Evolutionary conservation across 2,113 vertebrate species (phyloP).

Genomic region (Psettodes erumei): DNA sequence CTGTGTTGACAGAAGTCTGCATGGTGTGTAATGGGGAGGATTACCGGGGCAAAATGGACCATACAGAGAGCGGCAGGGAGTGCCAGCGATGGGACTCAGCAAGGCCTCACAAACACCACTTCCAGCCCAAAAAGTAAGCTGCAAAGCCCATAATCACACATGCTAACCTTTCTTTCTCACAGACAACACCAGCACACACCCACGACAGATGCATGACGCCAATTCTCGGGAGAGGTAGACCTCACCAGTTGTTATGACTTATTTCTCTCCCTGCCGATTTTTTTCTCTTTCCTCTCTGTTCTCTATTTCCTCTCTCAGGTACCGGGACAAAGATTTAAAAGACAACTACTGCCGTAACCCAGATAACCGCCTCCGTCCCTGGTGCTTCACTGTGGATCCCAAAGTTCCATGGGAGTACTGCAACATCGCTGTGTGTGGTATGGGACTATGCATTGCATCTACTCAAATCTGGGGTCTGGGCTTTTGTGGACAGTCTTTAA

Average conservation of each 20-base stretch:
- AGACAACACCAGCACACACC: conserved; percentile 41
- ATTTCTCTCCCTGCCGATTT: conserved; percentile 52
- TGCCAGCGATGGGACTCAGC: conserved; percentile 96
- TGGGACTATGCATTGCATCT: conserved; percentile 66
- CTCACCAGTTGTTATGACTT: conserved; percentile 55
- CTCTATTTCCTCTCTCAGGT: conserved; percentile 81
- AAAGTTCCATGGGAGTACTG: conserved; percentile 95
- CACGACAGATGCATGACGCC: conserved; percentile 50
- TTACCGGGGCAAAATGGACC: conserved; percentile 94
- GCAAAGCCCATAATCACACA: conserved; percentile 34
- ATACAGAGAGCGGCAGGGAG: conserved; percentile 91
- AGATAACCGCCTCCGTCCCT: conserved; percentile 91
- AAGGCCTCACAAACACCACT: conserved; percentile 91
- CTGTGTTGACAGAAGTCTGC: conserved; percentile 87
- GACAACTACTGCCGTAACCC: conserved; percentile 99
- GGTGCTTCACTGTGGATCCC: conserved; percentile 97
- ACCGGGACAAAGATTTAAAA: conserved; percentile 93
- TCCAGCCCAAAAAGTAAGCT: conserved; percentile 92
- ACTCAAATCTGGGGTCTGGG: conserved; percentile 8
- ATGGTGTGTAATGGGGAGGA: conserved; percentile 93
- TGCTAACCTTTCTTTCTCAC: conserved; percentile 37
- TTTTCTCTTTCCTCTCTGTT: conserved; percentile 13
- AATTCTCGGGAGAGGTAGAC: conserved; percentile 51
- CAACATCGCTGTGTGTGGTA: conserved; percentile 95
- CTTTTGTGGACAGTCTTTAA: conserved; percentile 32